phyloP scores from a whole-genome alignment of 2,888 invertebrate genomes.

The Nematopogon swammerdamellus region DNA sequence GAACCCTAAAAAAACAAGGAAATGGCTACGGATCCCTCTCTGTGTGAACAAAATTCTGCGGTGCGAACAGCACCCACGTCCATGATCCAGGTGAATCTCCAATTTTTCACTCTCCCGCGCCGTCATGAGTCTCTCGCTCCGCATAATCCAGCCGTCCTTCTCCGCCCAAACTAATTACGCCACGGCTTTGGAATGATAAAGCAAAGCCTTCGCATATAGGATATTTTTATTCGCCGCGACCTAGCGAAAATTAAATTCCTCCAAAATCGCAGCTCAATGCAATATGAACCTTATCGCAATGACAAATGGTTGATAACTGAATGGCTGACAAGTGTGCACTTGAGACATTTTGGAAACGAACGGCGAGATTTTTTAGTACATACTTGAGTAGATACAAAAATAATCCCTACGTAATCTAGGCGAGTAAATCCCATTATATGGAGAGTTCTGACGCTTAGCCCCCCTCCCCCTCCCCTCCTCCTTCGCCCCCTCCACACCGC shows the following conservation, averaged over 20 bases:
- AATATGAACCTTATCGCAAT: no score
- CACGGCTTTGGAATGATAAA: slow-evolving; percentile 51
- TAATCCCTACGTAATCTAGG: slow-evolving; percentile 53
- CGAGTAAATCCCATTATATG: slow-evolving; percentile 50
- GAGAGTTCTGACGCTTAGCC: slow-evolving; percentile 21
- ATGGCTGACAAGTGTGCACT: no score
- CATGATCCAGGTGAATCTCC: no score
- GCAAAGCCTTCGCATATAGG: slow-evolving; percentile 53
- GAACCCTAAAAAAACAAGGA: no score
- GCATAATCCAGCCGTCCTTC: neutral
- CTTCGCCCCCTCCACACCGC: neutral
- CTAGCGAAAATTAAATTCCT: slow-evolving; percentile 40
- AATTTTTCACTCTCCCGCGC: no score
- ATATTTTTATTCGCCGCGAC: slow-evolving; percentile 44
- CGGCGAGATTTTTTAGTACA: slow-evolving; percentile 31
- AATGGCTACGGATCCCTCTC: no score
- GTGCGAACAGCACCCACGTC: no score
- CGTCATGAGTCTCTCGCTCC: no score
- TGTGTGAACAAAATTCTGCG: no score
- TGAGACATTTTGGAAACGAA: slow-evolving; percentile 6
- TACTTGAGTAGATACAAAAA: slow-evolving; percentile 27
- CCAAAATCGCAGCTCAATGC: slow-evolving; percentile 1
- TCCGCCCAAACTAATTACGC: slow-evolving; percentile 48
- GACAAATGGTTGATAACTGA: no score
- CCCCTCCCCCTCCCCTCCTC: slow-evolving; percentile 33